Percentiles rank a stretch among this genome's conserved stretches.
Evolutionary conservation across 2,888 invertebrate species (phyloP).

Genomic region (Parthenolecanium corni): DNA sequence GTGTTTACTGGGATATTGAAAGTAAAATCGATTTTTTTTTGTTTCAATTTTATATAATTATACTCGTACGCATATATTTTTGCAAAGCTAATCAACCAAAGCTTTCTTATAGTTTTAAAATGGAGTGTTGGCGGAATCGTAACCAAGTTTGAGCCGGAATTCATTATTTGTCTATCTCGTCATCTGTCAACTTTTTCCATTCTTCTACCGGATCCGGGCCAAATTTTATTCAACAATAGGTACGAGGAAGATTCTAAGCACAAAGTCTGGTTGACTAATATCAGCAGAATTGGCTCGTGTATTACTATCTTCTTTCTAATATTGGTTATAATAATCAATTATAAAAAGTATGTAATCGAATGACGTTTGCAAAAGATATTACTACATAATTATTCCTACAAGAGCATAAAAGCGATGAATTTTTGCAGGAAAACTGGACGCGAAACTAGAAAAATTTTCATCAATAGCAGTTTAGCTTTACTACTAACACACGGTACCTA

Average conservation of each 20-base stretch:
- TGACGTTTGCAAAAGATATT: too few relatives aligned
- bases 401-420: too few relatives aligned
- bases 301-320: neutral
- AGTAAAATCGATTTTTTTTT: too few relatives aligned
- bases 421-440: neutral
- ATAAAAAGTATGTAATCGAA: too few relatives aligned
- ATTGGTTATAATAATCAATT: neutral
- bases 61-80: too few relatives aligned
- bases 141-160: neutral
- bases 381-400: too few relatives aligned
- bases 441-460: constrained; percentile 9
- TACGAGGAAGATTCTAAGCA: neutral
- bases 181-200: neutral
- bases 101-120: too few relatives aligned
- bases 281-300: neutral
- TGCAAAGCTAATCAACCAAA: too few relatives aligned
- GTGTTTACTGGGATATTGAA: too few relatives aligned
- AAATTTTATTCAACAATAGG: neutral
- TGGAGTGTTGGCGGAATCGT: neutral
- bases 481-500: constrained; percentile 9
- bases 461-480: constrained; percentile 2
- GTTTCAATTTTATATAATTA: too few relatives aligned
- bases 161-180: neutral
- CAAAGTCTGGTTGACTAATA: neutral
- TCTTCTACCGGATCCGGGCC: neutral